Base-by-base conservation (phyloP, 1,140 invertebrate genomes). In the Hermetia illucens region DNA sequence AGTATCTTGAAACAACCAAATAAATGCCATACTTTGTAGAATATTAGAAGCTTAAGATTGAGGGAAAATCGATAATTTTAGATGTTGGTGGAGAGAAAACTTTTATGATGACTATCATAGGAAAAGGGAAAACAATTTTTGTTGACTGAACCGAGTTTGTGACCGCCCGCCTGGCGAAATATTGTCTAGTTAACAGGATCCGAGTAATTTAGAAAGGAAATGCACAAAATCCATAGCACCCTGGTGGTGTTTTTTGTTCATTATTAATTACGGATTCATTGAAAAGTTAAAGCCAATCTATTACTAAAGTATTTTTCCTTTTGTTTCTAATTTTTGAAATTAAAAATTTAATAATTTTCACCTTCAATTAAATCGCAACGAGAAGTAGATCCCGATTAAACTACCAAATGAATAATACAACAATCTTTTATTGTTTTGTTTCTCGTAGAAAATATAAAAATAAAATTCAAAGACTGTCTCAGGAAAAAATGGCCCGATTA, bases 391-490 rank as follows among this genome's bases (percentile, higher is more conserved):
- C n/a, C 6, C 24, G 6, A 8, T 8, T 25, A n/a, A n/a, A 25
- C n/a, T 8, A n/a, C 24, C n/a, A n/a, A 8, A 25, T 8, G 6
- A 25, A 8, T 25, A 25, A 8, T 8, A 25, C 6, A 8, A 8
- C 6, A 6, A 25, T 25, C 6, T 6, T 8, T 8, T n/a, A 25
- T 25, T 25, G 24, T 25, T 25, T n/a, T 25, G 6, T 25, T 25
- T 25, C n/a, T 8, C 24, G 24, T 25, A 32, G 13, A 8, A 16
- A 12, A 32, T 12, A 16, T 8, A 12, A 12, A 12, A 32, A 32
- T 32, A 12, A 32, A 8, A 8, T 6, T 32, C 5, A 5, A 32
- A 32, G 31, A 32, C 31, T 32, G 31, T 32, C 31, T 32, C 31
- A 32, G 31, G 31, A 32, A 32, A 12, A 32, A 32, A 12, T 6